Evolutionary conservation across 2,888 invertebrate species (phyloP).

Genomic region (Mechanitis mazaeus): DNA sequence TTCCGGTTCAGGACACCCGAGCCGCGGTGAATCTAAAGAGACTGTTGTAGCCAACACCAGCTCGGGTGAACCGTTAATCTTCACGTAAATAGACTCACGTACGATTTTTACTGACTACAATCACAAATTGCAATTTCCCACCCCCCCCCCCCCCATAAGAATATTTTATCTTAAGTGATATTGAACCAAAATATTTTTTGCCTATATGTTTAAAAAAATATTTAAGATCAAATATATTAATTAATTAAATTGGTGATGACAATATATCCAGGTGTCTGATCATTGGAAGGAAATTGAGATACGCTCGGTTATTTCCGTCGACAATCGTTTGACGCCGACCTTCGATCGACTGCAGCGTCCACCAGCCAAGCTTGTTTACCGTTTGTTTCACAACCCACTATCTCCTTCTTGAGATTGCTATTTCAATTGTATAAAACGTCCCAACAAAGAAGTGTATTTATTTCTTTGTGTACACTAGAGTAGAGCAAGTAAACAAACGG

Average conservation of each 20-base stretch:
- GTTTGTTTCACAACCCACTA: neutral
- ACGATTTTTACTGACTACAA: constrained; percentile 40
- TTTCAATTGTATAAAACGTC: too few species aligned
- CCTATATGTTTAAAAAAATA: too few species aligned
- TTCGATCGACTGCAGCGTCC: constrained; percentile 47
- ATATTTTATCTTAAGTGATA: too few species aligned
- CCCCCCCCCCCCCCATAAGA: too few species aligned
- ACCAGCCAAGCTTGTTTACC: constrained; percentile 5
- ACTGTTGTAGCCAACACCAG: constrained; percentile 32
- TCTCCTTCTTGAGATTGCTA: neutral
- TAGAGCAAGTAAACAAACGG: constrained; percentile 16
- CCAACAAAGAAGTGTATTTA: too few species aligned
- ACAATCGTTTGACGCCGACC: constrained; percentile 49
- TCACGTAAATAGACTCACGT: constrained; percentile 62
- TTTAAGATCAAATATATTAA: too few species aligned
- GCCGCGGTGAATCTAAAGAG: constrained; percentile 31
- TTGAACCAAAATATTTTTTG: too few species aligned
- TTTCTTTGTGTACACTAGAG: constrained; percentile 9
- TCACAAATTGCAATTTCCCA: neutral
- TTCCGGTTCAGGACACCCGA: constrained; percentile 8
- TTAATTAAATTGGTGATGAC: too few species aligned
- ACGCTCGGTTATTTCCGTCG: constrained; percentile 64
- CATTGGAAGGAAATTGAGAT: constrained; percentile 53
- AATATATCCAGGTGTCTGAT: too few species aligned
- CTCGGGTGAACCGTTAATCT: constrained; percentile 53